A percentile compares a stretch with the other conserved stretches of the same genome.
Conservation (phyloP, 2,888 invertebrate species). For the Euspilapteryx auroguttella region DNA sequence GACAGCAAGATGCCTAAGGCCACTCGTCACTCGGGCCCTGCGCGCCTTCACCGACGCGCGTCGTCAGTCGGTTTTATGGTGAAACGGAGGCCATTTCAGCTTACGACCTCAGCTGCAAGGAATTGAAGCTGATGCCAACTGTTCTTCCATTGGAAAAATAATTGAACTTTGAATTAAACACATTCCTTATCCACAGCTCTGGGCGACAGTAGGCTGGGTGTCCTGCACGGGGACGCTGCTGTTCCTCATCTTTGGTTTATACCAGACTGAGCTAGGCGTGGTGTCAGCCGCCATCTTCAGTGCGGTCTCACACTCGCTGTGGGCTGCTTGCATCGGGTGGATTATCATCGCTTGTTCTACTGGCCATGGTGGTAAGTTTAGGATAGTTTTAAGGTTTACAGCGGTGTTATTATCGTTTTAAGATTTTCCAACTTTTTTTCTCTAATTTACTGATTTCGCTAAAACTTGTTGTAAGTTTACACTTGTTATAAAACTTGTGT, state of each 20-base stretch:
- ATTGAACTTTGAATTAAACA: background rate
- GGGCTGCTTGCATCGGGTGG: constrained; percentile 82
- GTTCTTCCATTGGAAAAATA: background rate
- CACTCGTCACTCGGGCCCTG: no score
- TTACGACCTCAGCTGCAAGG: background rate
- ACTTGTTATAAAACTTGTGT: no score
- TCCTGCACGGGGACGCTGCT: constrained; percentile 67
- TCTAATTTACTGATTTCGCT: no score
- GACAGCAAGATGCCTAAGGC: no score
- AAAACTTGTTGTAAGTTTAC: no score
- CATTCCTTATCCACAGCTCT: constrained; percentile 35
- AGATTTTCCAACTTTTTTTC: no score
- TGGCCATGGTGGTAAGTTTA: constrained; percentile 71
- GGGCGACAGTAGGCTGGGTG: constrained; percentile 71
- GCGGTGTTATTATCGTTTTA: background rate
- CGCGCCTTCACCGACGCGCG: no score
- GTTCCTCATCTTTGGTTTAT: constrained; percentile 77
- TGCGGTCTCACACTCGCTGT: constrained; percentile 79
- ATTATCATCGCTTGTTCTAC: constrained; percentile 83
- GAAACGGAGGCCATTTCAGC: background rate
- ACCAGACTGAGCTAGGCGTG: constrained; percentile 69
- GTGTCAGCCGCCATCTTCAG: constrained; percentile 76
- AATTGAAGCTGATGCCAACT: background rate
- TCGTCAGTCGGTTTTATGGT: no score
- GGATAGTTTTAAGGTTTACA: background rate